Percentiles rank a stretch among this genome's conserved stretches.
Conservation (phyloP, 1,140 invertebrate genomes). For the Lepidurus couesii region DNA sequence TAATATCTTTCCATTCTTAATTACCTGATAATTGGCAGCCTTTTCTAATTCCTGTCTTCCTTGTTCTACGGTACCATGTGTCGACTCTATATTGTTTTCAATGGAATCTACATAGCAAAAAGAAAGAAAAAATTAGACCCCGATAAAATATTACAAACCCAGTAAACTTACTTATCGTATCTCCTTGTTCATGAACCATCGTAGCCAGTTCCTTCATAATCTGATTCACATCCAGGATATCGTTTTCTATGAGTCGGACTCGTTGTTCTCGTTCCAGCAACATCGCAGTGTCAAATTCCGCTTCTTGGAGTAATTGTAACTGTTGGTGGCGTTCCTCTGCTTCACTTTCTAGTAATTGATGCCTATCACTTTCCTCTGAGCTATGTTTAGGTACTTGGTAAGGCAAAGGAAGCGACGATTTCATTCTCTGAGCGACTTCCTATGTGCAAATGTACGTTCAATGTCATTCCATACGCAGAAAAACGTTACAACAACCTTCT, state of each 20-base stretch:
- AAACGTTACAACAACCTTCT: slow-evolving; percentile 58
- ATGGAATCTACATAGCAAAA: slow-evolving; percentile 58
- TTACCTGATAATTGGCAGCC: slow-evolving; percentile 66
- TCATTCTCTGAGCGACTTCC: slow-evolving; percentile 70
- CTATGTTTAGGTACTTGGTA: slow-evolving; percentile 45
- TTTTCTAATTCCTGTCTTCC: slow-evolving; percentile 69
- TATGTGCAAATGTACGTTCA: slow-evolving; percentile 40
- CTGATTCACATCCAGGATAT: slow-evolving; percentile 83
- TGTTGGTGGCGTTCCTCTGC: slow-evolving; percentile 43
- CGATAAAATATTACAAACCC: slow-evolving; percentile 34
- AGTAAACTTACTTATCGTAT: slow-evolving; percentile 62
- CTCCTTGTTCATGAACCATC: slow-evolving; percentile 73
- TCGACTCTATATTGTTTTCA: slow-evolving; percentile 76
- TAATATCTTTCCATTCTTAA: slow-evolving; percentile 32
- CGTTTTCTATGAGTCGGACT: slow-evolving; percentile 68
- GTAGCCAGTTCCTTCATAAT: slow-evolving; percentile 83
- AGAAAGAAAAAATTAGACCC: not conserved
- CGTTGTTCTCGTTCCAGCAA: slow-evolving; percentile 64
- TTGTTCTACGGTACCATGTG: slow-evolving; percentile 67
- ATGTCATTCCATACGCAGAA: slow-evolving; percentile 30
- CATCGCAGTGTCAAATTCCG: slow-evolving; percentile 71
- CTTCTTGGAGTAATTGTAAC: slow-evolving; percentile 49
- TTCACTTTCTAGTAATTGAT: slow-evolving; percentile 44
- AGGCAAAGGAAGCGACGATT: slow-evolving; percentile 58
- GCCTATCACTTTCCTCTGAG: slow-evolving; percentile 41